A percentile compares a stretch with the other conserved stretches of the same genome.
Evolutionary conservation across 2,797 vertebrate genomes (phyloP).

Genomic region (Liasis olivaceus): DNA sequence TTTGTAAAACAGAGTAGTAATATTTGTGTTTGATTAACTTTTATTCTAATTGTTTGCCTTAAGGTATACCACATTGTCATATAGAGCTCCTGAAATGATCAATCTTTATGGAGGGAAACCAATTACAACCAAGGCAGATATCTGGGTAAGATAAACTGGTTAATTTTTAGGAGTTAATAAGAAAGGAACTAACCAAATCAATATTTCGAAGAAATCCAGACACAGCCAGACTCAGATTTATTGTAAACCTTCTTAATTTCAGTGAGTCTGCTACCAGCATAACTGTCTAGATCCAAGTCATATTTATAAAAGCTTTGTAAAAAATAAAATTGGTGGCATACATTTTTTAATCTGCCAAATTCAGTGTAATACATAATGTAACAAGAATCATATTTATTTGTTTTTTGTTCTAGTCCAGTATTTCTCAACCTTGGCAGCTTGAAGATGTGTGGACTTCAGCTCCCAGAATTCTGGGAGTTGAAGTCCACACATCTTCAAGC

Average conservation of each 20-base stretch:
- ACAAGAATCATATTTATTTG: background rate
- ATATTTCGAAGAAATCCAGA: background rate
- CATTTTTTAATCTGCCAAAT: background rate
- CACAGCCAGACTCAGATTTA: background rate
- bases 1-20: background rate
- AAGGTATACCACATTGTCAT: constrained; percentile 97
- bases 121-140: constrained; percentile 98
- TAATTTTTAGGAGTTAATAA: background rate
- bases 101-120: constrained; percentile 95
- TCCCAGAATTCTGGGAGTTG: too few species aligned
- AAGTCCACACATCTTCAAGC: too few species aligned
- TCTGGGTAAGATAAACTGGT: constrained; percentile 85
- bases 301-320: background rate
- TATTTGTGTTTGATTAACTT: background rate
- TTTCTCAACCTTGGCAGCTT: too few species aligned
- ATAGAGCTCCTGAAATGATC: constrained; percentile 98
- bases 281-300: background rate
- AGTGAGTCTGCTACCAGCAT: background rate
- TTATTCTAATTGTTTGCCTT: constrained; percentile 38
- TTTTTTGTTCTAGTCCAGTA: too few species aligned
- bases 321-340: background rate
- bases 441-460: too few species aligned
- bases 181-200: background rate
- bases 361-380: background rate
- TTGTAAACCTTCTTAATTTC: background rate